Percentiles rank a stretch among this genome's conserved stretches.
phyloP scores from a whole-genome alignment of 2,113 vertebrate species.

The Mormyrus iriodes region DNA sequence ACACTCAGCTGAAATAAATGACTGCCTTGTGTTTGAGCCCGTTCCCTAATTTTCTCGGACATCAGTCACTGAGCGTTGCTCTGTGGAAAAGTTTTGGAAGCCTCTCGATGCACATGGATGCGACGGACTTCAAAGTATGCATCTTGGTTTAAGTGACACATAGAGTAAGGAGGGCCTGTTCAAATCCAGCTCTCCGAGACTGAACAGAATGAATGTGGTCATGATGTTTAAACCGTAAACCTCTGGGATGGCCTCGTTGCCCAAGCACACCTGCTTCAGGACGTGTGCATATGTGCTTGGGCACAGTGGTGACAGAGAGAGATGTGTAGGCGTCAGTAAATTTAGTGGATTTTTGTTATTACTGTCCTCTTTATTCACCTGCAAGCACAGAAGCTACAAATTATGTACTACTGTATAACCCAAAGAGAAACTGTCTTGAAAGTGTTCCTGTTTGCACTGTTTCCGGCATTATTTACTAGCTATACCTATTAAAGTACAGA shows the following conservation, averaged over 20 bases:
- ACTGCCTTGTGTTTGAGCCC: neutral
- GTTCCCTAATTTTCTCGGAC: neutral
- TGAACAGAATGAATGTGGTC: neutral
- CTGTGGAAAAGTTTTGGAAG: neutral
- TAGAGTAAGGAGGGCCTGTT: neutral
- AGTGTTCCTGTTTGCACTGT: slow-evolving; percentile 4
- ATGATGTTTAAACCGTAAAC: neutral
- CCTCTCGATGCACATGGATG: neutral
- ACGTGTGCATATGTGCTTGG: neutral
- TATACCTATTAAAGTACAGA: neutral
- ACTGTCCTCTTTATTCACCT: slow-evolving; percentile 34
- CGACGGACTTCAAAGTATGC: neutral
- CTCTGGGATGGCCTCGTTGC: neutral
- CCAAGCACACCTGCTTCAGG: neutral
- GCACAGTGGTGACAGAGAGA: neutral
- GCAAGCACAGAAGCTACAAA: slow-evolving; percentile 44
- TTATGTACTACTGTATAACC: slow-evolving; percentile 37
- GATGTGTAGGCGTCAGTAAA: slow-evolving; percentile 56
- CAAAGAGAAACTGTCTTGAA: slow-evolving; percentile 16
- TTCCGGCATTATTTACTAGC: neutral
- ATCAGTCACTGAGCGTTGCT: neutral
- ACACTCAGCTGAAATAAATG: slow-evolving; percentile 17
- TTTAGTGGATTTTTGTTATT: slow-evolving; percentile 42
- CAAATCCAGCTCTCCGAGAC: neutral
- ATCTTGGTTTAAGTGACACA: neutral